phyloP scores from a whole-genome alignment of 1,140 invertebrate genomes.

The Radopholus similis region DNA sequence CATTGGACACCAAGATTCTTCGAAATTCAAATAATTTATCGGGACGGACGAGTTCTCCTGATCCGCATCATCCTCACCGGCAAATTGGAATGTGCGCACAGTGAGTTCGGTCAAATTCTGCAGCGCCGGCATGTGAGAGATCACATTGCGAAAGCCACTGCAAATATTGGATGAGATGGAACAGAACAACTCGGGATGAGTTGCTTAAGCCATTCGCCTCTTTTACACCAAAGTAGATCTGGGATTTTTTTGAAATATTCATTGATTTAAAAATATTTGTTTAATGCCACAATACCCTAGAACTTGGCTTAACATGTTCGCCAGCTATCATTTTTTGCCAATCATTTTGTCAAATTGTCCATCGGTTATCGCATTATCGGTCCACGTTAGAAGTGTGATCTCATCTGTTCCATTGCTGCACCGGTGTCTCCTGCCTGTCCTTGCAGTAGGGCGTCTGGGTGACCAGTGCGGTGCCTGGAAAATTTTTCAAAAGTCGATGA shows the following conservation, averaged over 20 bases:
- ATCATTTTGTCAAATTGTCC: background rate
- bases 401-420: slow-evolving; percentile 86
- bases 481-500: background rate
- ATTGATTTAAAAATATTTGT: background rate
- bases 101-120: slow-evolving; percentile 46
- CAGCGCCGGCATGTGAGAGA: slow-evolving; percentile 53
- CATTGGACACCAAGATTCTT: background rate
- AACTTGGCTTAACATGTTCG: too few relatives aligned
- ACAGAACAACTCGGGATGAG: background rate
- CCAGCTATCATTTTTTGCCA: background rate
- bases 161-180: slow-evolving; percentile 17
- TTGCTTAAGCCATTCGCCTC: background rate
- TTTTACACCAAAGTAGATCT: slow-evolving; percentile 84
- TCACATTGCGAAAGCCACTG: slow-evolving; percentile 47
- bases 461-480: slow-evolving; percentile 78
- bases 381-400: background rate
- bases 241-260: too few relatives aligned
- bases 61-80: slow-evolving; percentile 27
- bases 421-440: slow-evolving; percentile 83
- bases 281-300: background rate
- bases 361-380: background rate
- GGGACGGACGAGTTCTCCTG: too few relatives aligned
- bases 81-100: slow-evolving; percentile 45
- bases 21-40: too few relatives aligned
- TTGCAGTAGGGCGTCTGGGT: slow-evolving; percentile 96